phyloP scores from a whole-genome alignment of 2,113 vertebrate species.

The Geothlypis trichas region DNA sequence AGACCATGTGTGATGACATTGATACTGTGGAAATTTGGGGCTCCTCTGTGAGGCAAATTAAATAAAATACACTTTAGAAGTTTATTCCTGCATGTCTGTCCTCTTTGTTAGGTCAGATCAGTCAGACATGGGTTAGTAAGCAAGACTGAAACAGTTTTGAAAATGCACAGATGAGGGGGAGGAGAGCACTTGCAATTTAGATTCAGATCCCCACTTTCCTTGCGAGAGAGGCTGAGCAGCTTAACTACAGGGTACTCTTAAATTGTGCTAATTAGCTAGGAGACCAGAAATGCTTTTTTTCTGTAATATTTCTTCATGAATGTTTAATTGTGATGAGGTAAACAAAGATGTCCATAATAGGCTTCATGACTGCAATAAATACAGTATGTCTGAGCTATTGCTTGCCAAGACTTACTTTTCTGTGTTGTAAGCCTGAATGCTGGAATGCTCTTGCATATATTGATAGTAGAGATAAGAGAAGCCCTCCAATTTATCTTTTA shows the following conservation, averaged over 20 bases:
- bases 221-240: neutral
- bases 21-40: neutral
- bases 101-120: neutral
- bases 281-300: conserved; percentile 2
- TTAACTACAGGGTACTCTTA: neutral
- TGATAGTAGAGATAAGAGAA: neutral
- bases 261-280: neutral
- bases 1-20: neutral
- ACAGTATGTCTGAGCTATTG: neutral
- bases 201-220: neutral
- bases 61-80: neutral
- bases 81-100: neutral
- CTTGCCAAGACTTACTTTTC: neutral
- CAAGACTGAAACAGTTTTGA: neutral
- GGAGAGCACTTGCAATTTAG: neutral
- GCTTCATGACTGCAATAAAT: neutral
- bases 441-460: neutral
- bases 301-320: neutral
- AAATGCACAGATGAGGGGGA: conserved; percentile 11
- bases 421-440: neutral
- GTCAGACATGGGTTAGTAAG: neutral
- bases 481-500: neutral
- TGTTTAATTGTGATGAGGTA: neutral
- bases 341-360: neutral
- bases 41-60: neutral